Percentiles rank a stretch among this genome's conserved stretches.
phyloP scores from a whole-genome alignment of 2,797 vertebrate genomes.

The Pristis pectinata region DNA sequence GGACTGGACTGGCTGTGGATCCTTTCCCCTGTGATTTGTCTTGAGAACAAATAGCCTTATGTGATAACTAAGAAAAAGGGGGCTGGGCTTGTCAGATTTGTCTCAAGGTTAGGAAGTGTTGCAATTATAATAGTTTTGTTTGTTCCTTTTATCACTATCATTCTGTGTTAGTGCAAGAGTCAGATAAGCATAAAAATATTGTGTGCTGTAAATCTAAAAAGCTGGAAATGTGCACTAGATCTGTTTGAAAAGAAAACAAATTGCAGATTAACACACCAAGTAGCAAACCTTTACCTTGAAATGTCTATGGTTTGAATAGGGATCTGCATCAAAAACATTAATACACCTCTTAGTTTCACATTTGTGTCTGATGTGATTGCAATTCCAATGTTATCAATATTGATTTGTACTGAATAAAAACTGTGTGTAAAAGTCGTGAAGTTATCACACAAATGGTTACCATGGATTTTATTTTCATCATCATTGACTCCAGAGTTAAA shows the following conservation, averaged over 20 bases:
- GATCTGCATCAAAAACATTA: neutral
- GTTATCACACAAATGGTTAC: neutral
- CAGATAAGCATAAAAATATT: neutral
- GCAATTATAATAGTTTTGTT: neutral
- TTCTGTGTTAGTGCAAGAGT: constrained; percentile 2
- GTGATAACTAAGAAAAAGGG: neutral
- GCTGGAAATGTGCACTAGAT: neutral
- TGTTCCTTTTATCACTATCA: neutral
- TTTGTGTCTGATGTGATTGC: neutral
- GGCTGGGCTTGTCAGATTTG: neutral
- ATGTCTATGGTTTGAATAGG: neutral
- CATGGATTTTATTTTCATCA: neutral
- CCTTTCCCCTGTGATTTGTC: neutral
- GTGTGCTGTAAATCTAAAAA: neutral
- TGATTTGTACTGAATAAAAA: neutral
- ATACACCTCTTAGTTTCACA: neutral
- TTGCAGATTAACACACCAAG: neutral
- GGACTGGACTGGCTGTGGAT: no score
- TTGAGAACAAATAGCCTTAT: neutral
- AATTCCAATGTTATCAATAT: neutral
- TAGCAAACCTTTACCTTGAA: neutral
- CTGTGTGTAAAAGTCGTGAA: neutral
- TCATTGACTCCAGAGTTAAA: neutral
- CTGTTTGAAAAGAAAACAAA: neutral
- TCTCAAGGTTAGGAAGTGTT: constrained; percentile 22